These are phyloP conservation scores for Andrena dorsata DNA, from an alignment of 2,888 invertebrate species.

Conservation along the genomic window DNA sequence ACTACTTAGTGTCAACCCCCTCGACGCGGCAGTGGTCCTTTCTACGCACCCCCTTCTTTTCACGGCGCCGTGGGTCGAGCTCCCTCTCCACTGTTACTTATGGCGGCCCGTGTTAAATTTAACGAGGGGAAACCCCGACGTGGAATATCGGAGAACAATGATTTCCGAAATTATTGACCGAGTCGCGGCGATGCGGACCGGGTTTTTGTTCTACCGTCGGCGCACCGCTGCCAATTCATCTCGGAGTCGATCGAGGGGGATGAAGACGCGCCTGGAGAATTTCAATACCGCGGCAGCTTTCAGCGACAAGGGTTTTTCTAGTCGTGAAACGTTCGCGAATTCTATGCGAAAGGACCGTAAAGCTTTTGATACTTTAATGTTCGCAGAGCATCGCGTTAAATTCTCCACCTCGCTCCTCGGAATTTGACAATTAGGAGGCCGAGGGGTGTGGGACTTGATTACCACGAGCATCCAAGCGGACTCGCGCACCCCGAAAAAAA, in stretches of 20 bases:
- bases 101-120: constrained; percentile 69
- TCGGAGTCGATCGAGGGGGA: neutral
- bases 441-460: neutral
- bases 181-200: neutral
- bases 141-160: constrained; percentile 65
- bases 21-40: constrained; percentile 25
- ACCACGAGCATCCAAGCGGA: neutral
- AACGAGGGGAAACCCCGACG: constrained; percentile 68
- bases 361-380: neutral
- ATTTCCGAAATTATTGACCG: constrained; percentile 61
- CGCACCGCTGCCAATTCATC: constrained; percentile 5
- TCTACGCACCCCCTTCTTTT: constrained; percentile 65
- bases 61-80: constrained; percentile 50
- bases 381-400: neutral
- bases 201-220: constrained; percentile 2
- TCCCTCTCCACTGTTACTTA: constrained; percentile 51
- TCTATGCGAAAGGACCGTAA: neutral
- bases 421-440: neutral
- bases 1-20: constrained; percentile 74
- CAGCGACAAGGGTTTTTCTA: neutral
- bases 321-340: no score
- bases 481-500: constrained; percentile 11
- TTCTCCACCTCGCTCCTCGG: neutral
- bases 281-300: neutral
- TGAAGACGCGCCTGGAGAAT: neutral